Evolutionary conservation across 2,888 invertebrate genomes (phyloP).

Genomic region (Scaptomyza polygonia): DNA sequence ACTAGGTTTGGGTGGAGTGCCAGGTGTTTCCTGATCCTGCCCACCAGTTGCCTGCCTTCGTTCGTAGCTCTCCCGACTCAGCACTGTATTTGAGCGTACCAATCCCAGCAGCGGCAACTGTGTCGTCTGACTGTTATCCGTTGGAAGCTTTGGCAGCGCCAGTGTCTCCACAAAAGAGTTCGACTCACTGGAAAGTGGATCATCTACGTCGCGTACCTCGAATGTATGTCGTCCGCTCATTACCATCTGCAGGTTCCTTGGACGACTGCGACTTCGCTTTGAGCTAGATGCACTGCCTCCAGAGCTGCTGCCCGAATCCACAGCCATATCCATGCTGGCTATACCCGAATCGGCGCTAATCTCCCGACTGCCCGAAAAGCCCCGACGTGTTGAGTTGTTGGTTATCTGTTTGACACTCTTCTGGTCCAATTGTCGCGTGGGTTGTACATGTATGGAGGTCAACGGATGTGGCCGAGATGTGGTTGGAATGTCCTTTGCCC

Average conservation of each 20-base stretch:
- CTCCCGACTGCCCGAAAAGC: slow-evolving; percentile 84
- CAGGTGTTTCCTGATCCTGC: slow-evolving; percentile 10
- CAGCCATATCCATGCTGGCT: slow-evolving; percentile 82
- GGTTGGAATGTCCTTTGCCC: slow-evolving; percentile 66
- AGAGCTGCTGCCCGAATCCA: slow-evolving; percentile 71
- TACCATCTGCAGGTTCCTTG: slow-evolving; percentile 90
- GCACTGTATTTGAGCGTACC: slow-evolving; percentile 83
- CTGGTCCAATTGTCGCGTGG: slow-evolving; percentile 86
- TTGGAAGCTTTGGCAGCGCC: slow-evolving; percentile 83
- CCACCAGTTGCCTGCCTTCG: slow-evolving; percentile 43
- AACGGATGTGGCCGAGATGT: slow-evolving; percentile 59
- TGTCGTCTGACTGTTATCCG: slow-evolving; percentile 79
- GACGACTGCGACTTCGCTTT: slow-evolving; percentile 85
- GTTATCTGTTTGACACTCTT: slow-evolving; percentile 90
- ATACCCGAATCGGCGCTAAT: slow-evolving; percentile 84
- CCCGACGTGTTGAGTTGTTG: slow-evolving; percentile 88
- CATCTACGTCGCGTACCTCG: slow-evolving; percentile 88
- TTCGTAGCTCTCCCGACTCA: slow-evolving; percentile 81
- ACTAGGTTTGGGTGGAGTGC: slow-evolving; percentile 33
- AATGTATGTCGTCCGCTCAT: slow-evolving; percentile 90
- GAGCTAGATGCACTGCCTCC: slow-evolving; percentile 72
- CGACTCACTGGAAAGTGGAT: slow-evolving; percentile 84
- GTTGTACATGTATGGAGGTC: slow-evolving; percentile 73
- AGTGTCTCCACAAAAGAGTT: slow-evolving; percentile 82
- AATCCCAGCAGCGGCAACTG: slow-evolving; percentile 83